Conservation (phyloP, 2,888 invertebrate genomes). For the Pogonocherus hispidulus region DNA sequence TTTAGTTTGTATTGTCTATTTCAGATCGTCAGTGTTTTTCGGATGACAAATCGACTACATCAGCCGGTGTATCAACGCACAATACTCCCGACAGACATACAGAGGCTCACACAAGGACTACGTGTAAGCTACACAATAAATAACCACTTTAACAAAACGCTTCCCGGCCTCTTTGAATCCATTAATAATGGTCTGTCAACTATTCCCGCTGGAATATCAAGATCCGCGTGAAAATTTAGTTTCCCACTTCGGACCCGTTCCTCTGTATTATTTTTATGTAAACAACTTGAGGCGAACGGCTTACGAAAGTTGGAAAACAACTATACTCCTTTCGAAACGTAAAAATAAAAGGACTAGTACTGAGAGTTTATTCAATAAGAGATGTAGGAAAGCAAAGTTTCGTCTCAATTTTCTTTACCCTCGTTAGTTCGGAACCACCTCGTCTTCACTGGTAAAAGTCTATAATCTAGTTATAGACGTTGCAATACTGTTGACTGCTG, state of each 20-base stretch:
- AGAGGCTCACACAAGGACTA: no score
- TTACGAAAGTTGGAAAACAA: not conserved
- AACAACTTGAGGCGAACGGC: not conserved
- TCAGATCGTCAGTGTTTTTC: no score
- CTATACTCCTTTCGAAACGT: not conserved
- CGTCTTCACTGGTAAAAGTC: no score
- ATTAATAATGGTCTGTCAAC: not conserved
- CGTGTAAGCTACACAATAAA: no score
- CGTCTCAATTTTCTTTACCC: not conserved
- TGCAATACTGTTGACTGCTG: no score
- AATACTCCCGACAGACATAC: no score
- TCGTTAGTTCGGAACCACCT: no score
- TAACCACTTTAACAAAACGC: not conserved
- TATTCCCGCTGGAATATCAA: not conserved
- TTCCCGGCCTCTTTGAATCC: not conserved
- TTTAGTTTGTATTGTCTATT: no score
- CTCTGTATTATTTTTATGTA: not conserved
- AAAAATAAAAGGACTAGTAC: not conserved
- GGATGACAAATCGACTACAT: no score
- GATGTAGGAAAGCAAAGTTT: not conserved
- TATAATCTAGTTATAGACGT: no score
- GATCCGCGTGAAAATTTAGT: not conserved
- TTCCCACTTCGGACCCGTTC: no score
- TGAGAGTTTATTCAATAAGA: not conserved
- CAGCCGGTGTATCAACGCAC: no score